These are phyloP conservation scores for Oxycera nigricornis DNA, from an alignment of 2,888 invertebrate species.

Conservation along the genomic window DNA sequence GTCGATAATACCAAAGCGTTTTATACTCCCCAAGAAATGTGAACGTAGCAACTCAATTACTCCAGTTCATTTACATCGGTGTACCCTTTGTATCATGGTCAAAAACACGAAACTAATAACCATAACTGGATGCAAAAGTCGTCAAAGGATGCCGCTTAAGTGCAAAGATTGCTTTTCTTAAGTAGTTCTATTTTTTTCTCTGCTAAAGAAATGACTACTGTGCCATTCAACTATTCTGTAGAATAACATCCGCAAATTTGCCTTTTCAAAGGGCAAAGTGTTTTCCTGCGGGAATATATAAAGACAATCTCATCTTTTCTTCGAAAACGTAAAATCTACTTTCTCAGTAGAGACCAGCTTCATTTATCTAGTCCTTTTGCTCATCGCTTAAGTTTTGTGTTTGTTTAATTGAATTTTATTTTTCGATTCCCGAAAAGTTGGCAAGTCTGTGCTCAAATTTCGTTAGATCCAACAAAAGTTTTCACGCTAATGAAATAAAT, in stretches of 20 bases:
- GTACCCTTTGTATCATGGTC: too few relatives aligned
- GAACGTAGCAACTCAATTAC: too few relatives aligned
- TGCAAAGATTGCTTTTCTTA: too few relatives aligned
- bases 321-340: too few relatives aligned
- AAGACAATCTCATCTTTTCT: neutral
- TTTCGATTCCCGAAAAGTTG: neutral
- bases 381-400: neutral
- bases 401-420: constrained; percentile 10
- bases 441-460: neutral
- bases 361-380: neutral
- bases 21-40: too few relatives aligned
- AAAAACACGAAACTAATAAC: too few relatives aligned
- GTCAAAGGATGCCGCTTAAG: too few relatives aligned
- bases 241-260: neutral
- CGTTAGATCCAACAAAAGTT: neutral
- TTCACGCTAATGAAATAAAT: constrained; percentile 6
- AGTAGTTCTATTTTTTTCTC: too few relatives aligned
- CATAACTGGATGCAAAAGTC: too few relatives aligned
- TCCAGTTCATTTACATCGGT: too few relatives aligned
- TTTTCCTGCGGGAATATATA: neutral
- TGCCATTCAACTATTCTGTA: neutral
- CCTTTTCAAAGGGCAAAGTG: neutral
- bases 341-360: neutral
- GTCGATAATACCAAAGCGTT: too few relatives aligned
- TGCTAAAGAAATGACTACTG: too few relatives aligned